These are phyloP conservation scores for Polyodon spathula DNA, from an alignment of 2,113 vertebrate genomes.

Conservation along the genomic window DNA sequence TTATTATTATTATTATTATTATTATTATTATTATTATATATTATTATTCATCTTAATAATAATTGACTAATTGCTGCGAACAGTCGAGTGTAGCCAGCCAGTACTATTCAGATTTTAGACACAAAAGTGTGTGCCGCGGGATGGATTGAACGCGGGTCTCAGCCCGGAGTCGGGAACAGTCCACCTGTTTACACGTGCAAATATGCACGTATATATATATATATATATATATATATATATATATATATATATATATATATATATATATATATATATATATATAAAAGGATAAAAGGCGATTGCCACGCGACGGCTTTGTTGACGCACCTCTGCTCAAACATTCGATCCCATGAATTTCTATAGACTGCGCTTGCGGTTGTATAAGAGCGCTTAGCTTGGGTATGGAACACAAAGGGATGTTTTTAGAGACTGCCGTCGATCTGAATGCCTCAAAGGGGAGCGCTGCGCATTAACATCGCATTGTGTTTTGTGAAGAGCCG, in stretches of 20 bases:
- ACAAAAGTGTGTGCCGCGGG: no score
- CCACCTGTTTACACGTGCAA: no score
- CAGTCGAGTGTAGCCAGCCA: no score
- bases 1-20: no score
- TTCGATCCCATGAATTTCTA: slow-evolving; percentile 67
- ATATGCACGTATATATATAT: no score
- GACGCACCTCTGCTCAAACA: slow-evolving; percentile 53
- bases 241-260: neutral
- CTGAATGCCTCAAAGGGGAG: slow-evolving; percentile 56
- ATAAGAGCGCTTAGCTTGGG: slow-evolving; percentile 62
- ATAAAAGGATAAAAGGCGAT: slow-evolving; percentile 16
- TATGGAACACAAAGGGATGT: slow-evolving; percentile 45
- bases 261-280: neutral
- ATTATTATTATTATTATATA: no score
- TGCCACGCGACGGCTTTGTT: slow-evolving; percentile 49
- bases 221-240: no score
- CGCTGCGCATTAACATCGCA: slow-evolving; percentile 69
- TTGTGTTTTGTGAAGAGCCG: slow-evolving; percentile 59
- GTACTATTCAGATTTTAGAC: no score
- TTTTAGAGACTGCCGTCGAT: slow-evolving; percentile 55
- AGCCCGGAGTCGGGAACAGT: no score
- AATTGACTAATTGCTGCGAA: no score
- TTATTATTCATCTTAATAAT: no score
- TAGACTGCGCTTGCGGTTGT: slow-evolving; percentile 58
- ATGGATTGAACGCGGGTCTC: no score